Conservation (phyloP, 2,797 vertebrate genomes). For the Falco berigora region DNA sequence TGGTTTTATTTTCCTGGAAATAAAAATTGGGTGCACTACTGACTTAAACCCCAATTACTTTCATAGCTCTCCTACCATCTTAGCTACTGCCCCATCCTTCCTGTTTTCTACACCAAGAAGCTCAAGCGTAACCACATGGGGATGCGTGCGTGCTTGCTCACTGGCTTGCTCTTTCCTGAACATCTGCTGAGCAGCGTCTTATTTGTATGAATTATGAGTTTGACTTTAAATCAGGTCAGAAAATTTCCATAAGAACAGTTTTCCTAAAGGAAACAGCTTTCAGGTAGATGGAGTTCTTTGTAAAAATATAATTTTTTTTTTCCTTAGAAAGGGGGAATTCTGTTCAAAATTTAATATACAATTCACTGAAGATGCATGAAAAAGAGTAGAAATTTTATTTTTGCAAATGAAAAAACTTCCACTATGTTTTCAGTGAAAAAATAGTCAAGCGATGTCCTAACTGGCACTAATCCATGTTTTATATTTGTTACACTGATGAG, state of each 20-base stretch:
- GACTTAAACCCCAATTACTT: background rate
- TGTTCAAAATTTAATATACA: background rate
- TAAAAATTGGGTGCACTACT: background rate
- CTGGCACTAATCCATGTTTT: background rate
- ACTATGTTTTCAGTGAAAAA: background rate
- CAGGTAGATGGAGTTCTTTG: background rate
- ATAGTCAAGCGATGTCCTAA: background rate
- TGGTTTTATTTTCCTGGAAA: background rate
- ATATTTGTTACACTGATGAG: background rate
- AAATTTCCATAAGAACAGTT: background rate
- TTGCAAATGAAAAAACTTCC: background rate
- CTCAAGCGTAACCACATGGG: background rate
- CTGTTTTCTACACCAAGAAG: background rate
- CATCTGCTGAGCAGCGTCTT: background rate
- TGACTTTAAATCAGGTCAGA: background rate
- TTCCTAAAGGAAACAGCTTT: background rate
- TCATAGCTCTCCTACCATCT: background rate
- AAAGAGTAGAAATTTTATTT: background rate
- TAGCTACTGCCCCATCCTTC: background rate
- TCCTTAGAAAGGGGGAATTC: background rate
- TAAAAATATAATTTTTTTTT: background rate
- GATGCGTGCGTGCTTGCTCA: background rate
- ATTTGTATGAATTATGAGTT: background rate
- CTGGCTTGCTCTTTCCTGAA: background rate
- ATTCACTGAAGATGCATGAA: background rate